Percentiles rank a stretch among this genome's conserved stretches.
Evolutionary conservation across 2,797 vertebrate genomes (phyloP).

Genomic region (Falco cherrug): DNA sequence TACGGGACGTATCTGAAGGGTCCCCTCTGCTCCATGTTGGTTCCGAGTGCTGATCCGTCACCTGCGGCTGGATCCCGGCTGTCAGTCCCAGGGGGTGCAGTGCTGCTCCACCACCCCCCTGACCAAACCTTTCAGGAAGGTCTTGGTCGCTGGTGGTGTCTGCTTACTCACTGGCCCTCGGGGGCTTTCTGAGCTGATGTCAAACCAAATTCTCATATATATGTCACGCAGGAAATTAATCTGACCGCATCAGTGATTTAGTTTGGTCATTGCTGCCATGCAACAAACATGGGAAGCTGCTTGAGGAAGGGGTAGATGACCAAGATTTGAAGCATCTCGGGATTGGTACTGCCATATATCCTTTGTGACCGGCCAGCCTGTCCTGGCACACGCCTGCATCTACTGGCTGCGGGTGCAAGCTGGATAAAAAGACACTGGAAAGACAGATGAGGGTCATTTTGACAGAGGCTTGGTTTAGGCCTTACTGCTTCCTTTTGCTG

Average conservation of each 20-base stretch:
- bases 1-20: not conserved
- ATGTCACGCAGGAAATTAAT: not conserved
- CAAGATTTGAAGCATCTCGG: not conserved
- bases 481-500: not conserved
- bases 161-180: not conserved
- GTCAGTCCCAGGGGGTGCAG: not conserved
- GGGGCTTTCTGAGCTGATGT: not conserved
- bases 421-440: not conserved
- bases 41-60: not conserved
- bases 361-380: not conserved
- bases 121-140: not conserved
- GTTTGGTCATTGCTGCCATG: not conserved
- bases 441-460: not conserved
- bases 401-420: not conserved
- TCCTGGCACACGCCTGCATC: not conserved
- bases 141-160: not conserved
- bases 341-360: not conserved
- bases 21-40: not conserved
- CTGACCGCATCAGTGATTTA: not conserved
- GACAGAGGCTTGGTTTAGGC: not conserved
- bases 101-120: not conserved
- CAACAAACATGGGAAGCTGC: not conserved
- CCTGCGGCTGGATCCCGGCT: not conserved
- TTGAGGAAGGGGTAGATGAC: accelerated
- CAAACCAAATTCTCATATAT: not conserved